phyloP scores from a whole-genome alignment of 2,888 invertebrate species.

The Unio delphinus region DNA sequence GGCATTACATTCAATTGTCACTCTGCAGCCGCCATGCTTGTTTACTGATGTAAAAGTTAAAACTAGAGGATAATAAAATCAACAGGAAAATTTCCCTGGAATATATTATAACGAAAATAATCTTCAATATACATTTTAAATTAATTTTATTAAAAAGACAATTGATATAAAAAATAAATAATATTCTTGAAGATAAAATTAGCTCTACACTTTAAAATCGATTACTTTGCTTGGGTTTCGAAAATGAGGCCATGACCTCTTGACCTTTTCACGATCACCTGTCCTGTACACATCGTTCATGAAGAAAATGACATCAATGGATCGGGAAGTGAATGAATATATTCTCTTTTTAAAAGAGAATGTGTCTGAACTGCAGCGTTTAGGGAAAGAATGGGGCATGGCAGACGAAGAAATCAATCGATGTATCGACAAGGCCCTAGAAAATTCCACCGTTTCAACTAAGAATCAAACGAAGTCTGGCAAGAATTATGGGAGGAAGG shows the following conservation, averaged over 20 bases:
- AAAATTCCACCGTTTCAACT: constrained; percentile 11
- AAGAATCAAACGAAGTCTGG: constrained; percentile 1
- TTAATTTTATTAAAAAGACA: too few relatives aligned
- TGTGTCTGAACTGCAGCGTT: constrained; percentile 36
- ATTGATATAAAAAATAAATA: too few relatives aligned
- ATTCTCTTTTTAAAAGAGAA: constrained; percentile 39
- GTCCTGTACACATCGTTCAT: not conserved
- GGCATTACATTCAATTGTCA: constrained; percentile 17
- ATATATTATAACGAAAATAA: too few relatives aligned
- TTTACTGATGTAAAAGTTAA: constrained; percentile 39
- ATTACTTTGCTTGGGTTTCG: not conserved
- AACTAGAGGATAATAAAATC: constrained; percentile 6
- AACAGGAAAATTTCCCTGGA: too few relatives aligned
- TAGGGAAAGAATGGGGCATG: constrained; percentile 46
- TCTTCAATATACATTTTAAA: too few relatives aligned
- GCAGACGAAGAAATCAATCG: constrained; percentile 39
- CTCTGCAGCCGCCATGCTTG: constrained; percentile 59
- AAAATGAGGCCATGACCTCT: constrained; percentile 29
- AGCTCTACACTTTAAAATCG: too few relatives aligned
- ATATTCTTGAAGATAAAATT: too few relatives aligned
- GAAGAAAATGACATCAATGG: constrained; percentile 15
- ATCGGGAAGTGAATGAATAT: constrained; percentile 31
- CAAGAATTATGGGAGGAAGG: constrained; percentile 27
- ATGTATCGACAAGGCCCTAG: constrained; percentile 41
- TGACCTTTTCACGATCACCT: constrained; percentile 6